These are phyloP conservation scores for Vireo griseus DNA, from an alignment of 2,797 vertebrate genomes.

Conservation along the genomic window DNA sequence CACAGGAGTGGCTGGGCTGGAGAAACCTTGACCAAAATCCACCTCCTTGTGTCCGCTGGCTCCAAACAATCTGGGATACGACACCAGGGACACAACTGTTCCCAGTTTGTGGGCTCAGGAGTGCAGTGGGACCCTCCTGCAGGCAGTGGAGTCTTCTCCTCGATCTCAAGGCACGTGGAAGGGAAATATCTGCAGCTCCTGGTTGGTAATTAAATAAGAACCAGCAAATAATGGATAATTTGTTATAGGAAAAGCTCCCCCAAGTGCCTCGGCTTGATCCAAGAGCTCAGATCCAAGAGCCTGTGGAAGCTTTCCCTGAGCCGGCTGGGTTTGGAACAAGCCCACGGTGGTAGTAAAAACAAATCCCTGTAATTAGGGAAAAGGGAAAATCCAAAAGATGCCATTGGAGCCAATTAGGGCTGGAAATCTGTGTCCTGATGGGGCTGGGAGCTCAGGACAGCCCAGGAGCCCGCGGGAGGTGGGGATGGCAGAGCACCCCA, in stretches of 20 bases:
- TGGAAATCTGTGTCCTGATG: background rate
- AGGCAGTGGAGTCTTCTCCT: background rate
- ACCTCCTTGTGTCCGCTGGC: background rate
- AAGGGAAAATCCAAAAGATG: background rate
- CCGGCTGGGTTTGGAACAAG: background rate
- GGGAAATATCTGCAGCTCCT: background rate
- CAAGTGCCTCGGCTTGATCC: background rate
- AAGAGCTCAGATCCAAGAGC: background rate
- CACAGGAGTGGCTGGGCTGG: background rate
- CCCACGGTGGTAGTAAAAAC: background rate
- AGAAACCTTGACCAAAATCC: background rate
- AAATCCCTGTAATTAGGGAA: slow-evolving; percentile 6
- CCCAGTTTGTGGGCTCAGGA: background rate
- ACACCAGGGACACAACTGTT: rapidly evolving
- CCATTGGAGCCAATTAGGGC: background rate
- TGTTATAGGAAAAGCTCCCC: background rate
- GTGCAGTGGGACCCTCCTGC: background rate
- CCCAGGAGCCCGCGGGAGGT: rapidly evolving
- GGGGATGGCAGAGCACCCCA: background rate
- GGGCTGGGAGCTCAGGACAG: background rate
- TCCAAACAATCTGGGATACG: background rate
- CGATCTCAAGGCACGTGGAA: background rate
- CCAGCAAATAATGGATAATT: background rate
- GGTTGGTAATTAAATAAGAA: background rate
- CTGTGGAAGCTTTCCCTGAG: background rate